Percentiles rank a stretch among this genome's conserved stretches.
Evolutionary conservation across 2,888 invertebrate species (phyloP).

Genomic region (Glaucopsyche alexis): DNA sequence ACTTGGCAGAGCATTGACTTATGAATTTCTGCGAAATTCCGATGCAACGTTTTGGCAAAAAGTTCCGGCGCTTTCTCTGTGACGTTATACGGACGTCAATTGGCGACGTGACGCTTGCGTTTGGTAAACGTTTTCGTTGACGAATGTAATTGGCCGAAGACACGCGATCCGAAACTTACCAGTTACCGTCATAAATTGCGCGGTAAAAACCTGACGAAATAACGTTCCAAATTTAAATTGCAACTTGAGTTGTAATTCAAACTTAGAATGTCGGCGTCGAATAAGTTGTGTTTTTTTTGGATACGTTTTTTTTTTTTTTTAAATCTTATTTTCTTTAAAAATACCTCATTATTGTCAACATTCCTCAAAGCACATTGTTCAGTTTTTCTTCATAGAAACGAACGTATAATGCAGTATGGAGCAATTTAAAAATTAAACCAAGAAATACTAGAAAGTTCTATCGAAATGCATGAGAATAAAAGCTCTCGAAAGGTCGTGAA

Average conservation of each 20-base stretch:
- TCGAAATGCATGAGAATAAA: conserved; percentile 9
- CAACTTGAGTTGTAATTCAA: not conserved
- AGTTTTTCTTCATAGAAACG: not conserved
- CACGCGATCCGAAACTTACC: conserved; percentile 1
- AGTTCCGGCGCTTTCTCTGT: conserved; percentile 11
- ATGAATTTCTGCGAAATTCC: conserved; percentile 3
- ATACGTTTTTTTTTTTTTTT: too few relatives aligned
- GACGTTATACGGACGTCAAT: conserved; percentile 23
- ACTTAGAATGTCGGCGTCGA: not conserved
- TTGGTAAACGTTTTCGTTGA: conserved; percentile 35
- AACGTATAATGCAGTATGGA: not conserved
- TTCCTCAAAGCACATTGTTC: too few relatives aligned
- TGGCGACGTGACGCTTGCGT: conserved; percentile 25
- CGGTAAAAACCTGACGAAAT: conserved; percentile 9
- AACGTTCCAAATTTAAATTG: conserved; percentile 2
- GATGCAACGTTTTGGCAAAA: not conserved
- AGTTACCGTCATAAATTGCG: conserved; percentile 2
- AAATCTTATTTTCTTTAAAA: too few relatives aligned
- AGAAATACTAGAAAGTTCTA: conserved; percentile 6
- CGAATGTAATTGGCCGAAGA: conserved; percentile 27
- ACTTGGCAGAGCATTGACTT: not conserved
- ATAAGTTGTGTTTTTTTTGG: too few relatives aligned
- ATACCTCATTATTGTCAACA: too few relatives aligned
- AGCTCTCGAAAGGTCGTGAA: not conserved
- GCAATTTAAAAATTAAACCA: conserved; percentile 1